phyloP scores from a whole-genome alignment of 2,888 invertebrate species.

The Drosophila austrosaltans region DNA sequence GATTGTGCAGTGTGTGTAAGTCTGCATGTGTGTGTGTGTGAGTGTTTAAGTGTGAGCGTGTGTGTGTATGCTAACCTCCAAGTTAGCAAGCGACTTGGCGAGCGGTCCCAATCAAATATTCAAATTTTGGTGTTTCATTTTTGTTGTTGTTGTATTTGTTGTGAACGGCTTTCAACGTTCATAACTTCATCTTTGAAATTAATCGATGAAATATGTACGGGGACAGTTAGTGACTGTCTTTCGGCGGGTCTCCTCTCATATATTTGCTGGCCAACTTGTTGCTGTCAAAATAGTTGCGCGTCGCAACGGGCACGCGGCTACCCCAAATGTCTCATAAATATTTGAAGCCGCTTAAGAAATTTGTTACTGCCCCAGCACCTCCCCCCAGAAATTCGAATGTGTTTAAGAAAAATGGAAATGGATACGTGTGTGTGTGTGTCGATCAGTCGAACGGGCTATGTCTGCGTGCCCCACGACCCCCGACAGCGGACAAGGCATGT shows the following conservation, averaged over 20 bases:
- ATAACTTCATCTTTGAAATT: conserved; percentile 79
- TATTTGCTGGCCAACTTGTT: conserved; percentile 72
- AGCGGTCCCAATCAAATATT: conserved; percentile 76
- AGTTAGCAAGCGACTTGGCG: conserved; percentile 28
- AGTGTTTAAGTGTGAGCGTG: neutral
- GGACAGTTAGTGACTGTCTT: conserved; percentile 55
- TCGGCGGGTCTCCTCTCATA: conserved; percentile 48
- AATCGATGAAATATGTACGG: conserved; percentile 80
- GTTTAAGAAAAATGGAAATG: conserved; percentile 45
- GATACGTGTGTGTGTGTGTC: conserved; percentile 42
- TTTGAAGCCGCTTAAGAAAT: conserved; percentile 67
- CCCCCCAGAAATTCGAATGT: conserved; percentile 73
- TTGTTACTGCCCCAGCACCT: conserved; percentile 39
- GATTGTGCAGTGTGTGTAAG: conserved; percentile 60
- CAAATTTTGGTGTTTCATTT: conserved; percentile 59
- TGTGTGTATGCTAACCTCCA: conserved; percentile 4
- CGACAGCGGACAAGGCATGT: conserved; percentile 42
- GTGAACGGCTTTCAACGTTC: conserved; percentile 59
- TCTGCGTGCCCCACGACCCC: conserved; percentile 32
- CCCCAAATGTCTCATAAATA: conserved; percentile 75
- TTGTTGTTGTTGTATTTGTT: conserved; percentile 18
- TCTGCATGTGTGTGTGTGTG: neutral
- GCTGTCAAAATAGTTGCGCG: conserved; percentile 79
- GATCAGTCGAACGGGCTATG: conserved; percentile 16
- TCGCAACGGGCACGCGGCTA: conserved; percentile 13